Percentiles rank a stretch among this genome's conserved stretches.
Conservation (phyloP, 2,888 invertebrate species). For the Odontomyia ornata region DNA sequence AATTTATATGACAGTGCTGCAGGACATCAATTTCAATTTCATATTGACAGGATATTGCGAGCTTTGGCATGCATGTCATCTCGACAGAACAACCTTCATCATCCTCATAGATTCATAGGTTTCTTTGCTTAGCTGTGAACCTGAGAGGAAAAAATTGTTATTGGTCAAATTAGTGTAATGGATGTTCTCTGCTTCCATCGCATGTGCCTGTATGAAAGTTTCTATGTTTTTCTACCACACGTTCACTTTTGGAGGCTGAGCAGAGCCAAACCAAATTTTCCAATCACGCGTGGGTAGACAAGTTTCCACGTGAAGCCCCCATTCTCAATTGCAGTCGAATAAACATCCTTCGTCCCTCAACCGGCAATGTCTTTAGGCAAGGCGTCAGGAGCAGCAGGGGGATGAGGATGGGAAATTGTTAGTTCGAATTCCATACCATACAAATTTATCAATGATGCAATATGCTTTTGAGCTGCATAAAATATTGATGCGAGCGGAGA, state of each 20-base stretch:
- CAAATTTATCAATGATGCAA: conserved; percentile 13
- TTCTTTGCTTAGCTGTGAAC: not conserved
- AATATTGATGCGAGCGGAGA: not conserved
- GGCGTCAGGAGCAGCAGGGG: not conserved
- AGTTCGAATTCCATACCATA: not conserved
- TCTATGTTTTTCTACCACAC: not conserved
- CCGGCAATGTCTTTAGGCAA: not conserved
- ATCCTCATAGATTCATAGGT: not conserved
- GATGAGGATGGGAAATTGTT: not conserved
- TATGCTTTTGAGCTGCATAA: not conserved
- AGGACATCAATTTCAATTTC: conserved; percentile 33
- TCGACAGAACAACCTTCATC: not conserved
- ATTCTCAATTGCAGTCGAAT: not conserved
- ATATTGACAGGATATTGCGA: conserved; percentile 31
- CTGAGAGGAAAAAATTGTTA: not conserved
- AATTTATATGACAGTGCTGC: conserved; percentile 14
- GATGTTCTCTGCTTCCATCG: not conserved
- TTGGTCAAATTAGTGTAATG: conserved; percentile 18
- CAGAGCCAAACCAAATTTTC: not conserved
- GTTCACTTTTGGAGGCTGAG: not conserved
- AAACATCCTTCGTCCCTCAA: not conserved
- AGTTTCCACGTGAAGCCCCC: not conserved
- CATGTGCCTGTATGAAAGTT: not conserved
- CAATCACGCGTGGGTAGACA: too few relatives aligned
- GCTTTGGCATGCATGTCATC: not conserved